Evolutionary conservation across 1,140 invertebrate species (phyloP), one percentile per base, ranked within the genome.

Genomic region (Danaus plexippus): DNA sequence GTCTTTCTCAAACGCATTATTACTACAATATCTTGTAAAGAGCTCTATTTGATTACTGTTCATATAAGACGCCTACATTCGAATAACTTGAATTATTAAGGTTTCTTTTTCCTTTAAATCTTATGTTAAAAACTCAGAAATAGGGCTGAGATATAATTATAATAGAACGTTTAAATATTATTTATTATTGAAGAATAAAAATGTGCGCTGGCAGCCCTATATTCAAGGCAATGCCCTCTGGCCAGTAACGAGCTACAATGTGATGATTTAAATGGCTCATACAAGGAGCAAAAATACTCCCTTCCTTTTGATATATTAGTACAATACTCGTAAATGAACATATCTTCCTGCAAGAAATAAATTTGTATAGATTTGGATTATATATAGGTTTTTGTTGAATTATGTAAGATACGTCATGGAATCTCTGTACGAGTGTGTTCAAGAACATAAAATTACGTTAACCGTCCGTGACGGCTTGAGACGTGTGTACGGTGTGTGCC

Each of bases 201-300:
- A 15, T 50, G 42, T 7, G 9, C 43, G 47, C 32, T 57, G 60
- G 13, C 77, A 82, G 61, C 79, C 81, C 77, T 82, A 57, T 32
- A n/a, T 9, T 40, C 57, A 70, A 77, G 81, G 63, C 80, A 85
- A 85, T 80, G 80, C 79, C 78, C 78, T 78, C 67, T 54, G 59
- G 52, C 59, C 58, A 62, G 71, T 54, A 78, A 76, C 74, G 70
- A 70, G 72, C 73, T 75, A 75, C 75, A 73, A 75, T 83, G 73
- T 77, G 78, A 81, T 81, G 81, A 80, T 80, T 83, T 83, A 83
- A 74, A 69, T 71, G 70, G 62, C 66, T 61, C 69, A 72, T 62
- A 67, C 71, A 77, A 80, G 57, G 69, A 80, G 74, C 77, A 67
- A 80, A 85, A 85, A 85, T 81, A 82, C 67, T 75, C 67, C 59